These are phyloP conservation scores for Cydia splendana DNA, from an alignment of 1,140 invertebrate species.

Conservation along the genomic window DNA sequence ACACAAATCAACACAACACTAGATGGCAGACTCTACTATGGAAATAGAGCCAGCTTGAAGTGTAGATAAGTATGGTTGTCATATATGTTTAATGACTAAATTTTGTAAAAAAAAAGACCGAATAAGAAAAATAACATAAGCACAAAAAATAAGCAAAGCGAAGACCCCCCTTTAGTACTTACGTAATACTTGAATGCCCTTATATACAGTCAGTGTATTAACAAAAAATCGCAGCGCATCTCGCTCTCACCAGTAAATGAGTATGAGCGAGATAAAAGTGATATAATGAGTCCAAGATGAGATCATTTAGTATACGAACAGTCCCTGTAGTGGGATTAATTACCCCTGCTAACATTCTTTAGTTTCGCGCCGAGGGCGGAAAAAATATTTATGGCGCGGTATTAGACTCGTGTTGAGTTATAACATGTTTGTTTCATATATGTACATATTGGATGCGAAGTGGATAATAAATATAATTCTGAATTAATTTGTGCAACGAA, in stretches of 20 bases:
- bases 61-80: no score
- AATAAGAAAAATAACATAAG: no score
- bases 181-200: not conserved
- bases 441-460: not conserved
- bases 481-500: not conserved
- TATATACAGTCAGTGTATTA: not conserved
- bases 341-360: not conserved
- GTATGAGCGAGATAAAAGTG: no score
- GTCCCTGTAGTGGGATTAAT: not conserved
- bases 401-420: not conserved
- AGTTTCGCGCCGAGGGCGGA: not conserved
- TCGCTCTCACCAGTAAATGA: not conserved
- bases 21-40: no score
- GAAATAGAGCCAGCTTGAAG: no score
- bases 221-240: not conserved
- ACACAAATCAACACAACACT: no score
- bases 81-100: no score
- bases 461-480: not conserved
- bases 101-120: no score
- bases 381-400: not conserved
- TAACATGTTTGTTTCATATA: not conserved
- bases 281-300: no score
- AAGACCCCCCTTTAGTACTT: no score
- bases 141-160: no score
- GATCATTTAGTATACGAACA: no score